Conservation (phyloP, 2,113 vertebrate species). For the Cyprinodon brontotheroides region DNA sequence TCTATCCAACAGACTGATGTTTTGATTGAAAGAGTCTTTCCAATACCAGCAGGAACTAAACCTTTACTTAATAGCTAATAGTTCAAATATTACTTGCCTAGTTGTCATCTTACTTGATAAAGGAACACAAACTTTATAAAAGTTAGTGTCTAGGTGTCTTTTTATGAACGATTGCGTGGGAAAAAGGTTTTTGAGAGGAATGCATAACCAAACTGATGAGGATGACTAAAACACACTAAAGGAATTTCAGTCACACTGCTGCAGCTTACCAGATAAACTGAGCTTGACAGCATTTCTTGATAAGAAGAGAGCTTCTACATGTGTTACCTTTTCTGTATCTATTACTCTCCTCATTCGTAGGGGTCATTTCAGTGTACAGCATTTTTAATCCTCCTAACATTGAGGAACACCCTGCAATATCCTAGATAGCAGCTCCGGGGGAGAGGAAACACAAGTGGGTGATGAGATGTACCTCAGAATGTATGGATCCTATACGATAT, state of each 20-base stretch:
- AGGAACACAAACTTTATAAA: neutral
- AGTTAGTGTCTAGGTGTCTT: neutral
- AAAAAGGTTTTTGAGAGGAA: neutral
- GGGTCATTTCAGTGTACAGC: neutral
- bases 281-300: neutral
- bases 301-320: neutral
- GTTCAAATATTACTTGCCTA: neutral
- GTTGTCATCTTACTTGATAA: neutral
- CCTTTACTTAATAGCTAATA: neutral
- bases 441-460: neutral
- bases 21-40: neutral
- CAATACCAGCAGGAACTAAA: neutral
- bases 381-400: neutral
- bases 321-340: neutral
- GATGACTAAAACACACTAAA: neutral
- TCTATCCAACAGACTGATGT: neutral
- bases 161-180: neutral
- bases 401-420: neutral
- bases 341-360: neutral
- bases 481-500: neutral
- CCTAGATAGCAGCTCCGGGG: neutral
- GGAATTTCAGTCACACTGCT: neutral
- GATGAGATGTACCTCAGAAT: neutral
- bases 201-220: neutral
- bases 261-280: neutral